phyloP scores from a whole-genome alignment of 2,113 vertebrate species.

The Muscicapa adusta region DNA sequence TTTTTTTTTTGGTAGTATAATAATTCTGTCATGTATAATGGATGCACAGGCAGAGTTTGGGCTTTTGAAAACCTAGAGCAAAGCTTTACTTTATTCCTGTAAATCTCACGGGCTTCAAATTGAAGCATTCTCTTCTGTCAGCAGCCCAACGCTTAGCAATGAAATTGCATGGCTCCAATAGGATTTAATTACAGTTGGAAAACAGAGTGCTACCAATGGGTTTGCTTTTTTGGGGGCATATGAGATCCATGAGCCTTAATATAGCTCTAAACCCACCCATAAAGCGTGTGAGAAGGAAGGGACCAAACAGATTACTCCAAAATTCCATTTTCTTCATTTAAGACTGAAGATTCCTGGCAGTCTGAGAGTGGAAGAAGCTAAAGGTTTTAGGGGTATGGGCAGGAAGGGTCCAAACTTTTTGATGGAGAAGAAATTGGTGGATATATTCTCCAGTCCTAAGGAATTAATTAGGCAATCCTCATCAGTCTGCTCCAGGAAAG shows the following conservation, averaged over 20 bases:
- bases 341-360: background rate
- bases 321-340: background rate
- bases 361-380: background rate
- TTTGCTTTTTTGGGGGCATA: background rate
- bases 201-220: background rate
- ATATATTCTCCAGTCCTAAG: background rate
- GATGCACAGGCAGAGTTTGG: background rate
- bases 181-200: background rate
- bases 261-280: background rate
- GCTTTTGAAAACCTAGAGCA: slow-evolving; percentile 46
- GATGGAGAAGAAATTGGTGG: background rate
- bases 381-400: background rate
- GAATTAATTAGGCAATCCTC: background rate
- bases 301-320: background rate
- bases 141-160: background rate
- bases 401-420: background rate
- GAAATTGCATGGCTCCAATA: slow-evolving; percentile 12
- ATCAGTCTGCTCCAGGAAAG: background rate
- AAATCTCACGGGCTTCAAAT: slow-evolving; percentile 44
- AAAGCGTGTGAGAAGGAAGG: background rate
- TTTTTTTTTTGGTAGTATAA: background rate
- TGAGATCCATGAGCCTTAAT: background rate
- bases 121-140: slow-evolving; percentile 31
- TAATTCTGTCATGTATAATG: slow-evolving; percentile 25
- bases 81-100: slow-evolving; percentile 56